These are phyloP conservation scores for Conus betulinus DNA, from an alignment of 1,140 invertebrate species.

Conservation along the genomic window DNA sequence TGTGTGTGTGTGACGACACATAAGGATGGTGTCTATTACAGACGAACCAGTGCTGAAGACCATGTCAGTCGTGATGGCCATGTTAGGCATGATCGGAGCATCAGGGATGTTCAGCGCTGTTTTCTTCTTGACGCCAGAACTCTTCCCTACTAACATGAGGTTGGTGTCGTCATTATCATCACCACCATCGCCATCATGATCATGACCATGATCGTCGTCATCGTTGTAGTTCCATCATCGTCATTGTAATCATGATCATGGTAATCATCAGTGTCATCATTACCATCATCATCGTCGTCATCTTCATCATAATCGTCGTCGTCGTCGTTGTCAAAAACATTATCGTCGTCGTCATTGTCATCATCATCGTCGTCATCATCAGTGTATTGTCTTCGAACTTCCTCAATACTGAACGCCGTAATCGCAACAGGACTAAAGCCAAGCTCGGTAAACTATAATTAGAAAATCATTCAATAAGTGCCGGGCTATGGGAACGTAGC, in stretches of 20 bases:
- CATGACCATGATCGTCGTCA: neutral
- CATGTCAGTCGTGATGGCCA: constrained; percentile 9
- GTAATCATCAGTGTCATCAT: no score
- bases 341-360: neutral
- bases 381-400: no score
- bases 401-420: no score
- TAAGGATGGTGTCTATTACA: neutral
- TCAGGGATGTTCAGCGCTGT: constrained; percentile 18
- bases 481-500: no score
- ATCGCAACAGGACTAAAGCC: no score
- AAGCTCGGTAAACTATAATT: no score
- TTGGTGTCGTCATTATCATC: neutral
- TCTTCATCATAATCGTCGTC: constrained; percentile 21
- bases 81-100: constrained; percentile 15
- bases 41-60: neutral
- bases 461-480: no score
- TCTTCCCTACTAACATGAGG: constrained; percentile 42
- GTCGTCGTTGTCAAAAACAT: neutral
- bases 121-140: constrained; percentile 40
- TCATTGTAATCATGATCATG: neutral
- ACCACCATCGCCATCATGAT: neutral
- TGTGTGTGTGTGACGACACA: neutral
- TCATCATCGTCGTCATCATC: neutral
- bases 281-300: constrained; percentile 19
- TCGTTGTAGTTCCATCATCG: neutral